Conservation (phyloP, 2,888 invertebrate species). For the Philonicus albiceps region DNA sequence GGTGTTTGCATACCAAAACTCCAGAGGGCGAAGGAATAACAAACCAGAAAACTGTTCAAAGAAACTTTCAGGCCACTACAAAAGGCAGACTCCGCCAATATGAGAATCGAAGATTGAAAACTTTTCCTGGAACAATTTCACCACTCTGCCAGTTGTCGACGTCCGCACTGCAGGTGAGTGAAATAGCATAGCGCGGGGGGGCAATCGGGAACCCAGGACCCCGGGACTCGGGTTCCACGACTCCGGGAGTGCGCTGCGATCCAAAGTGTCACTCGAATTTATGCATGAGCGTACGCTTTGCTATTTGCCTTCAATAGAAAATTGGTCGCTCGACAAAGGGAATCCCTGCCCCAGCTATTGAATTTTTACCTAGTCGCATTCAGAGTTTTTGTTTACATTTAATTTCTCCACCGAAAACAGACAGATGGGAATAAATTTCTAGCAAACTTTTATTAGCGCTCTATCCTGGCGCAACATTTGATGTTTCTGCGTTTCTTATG, state of each 20-base stretch:
- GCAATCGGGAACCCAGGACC: neutral
- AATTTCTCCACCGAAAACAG: constrained; percentile 28
- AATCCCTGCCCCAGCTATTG: neutral
- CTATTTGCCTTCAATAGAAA: constrained; percentile 33
- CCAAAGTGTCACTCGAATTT: constrained; percentile 13
- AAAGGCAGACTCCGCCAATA: neutral
- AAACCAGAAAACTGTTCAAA: constrained; percentile 23
- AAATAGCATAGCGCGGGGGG: neutral
- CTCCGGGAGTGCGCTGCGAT: neutral
- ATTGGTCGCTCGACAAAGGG: neutral
- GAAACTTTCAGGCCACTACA: neutral
- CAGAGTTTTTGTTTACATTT: constrained; percentile 30
- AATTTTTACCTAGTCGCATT: constrained; percentile 33
- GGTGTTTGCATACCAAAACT: neutral
- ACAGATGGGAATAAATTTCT: constrained; percentile 20
- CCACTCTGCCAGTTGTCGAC: neutral
- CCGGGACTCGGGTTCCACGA: neutral
- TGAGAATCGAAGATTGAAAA: constrained; percentile 2
- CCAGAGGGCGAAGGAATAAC: neutral
- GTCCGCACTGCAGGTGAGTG: neutral
- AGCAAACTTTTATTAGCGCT: neutral
- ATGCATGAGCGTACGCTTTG: constrained; percentile 22
- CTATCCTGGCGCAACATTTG: neutral
- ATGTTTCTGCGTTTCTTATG: constrained; percentile 18
- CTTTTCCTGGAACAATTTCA: constrained; percentile 1